Base-by-base conservation (phyloP, 2,113 vertebrate species). In the Turdus rufiventris region DNA sequence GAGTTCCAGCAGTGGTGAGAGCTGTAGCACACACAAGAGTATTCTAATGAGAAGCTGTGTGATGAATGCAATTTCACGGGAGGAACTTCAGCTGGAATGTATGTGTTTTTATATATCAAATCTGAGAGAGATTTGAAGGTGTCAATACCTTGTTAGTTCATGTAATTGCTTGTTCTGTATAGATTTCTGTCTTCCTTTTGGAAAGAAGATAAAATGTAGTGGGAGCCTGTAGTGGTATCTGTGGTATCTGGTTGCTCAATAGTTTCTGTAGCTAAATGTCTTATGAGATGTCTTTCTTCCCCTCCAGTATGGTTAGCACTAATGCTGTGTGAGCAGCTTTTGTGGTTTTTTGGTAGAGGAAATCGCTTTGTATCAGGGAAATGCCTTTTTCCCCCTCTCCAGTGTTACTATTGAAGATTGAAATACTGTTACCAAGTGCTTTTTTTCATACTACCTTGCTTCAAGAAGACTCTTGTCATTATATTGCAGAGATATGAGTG, bases 351-450 rank as follows among this genome's bases (percentile, higher is more conserved):
- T 82, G n/a, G 20, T 45, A 28, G 62, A 67, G 19, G 31, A 88
- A 75, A 76, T 89, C 3, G 20, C 28, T 82, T 81, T 28, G 6
- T 48, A 33, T 51, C 2, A 8, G 40, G 31, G 23, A 74, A 47
- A 34, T 10, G 2, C 12, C 7, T 40, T 74, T 31, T 61, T 9
- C 3, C 9, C 4, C 9, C 18, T 9, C 6, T 1, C 6, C 2
- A 4, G 12, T 28, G 11, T 34, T 86, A 50, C 15, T 56, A 20
- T 34, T 74, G 36, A 56, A 62, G 75, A 67, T 36, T 48, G 14
- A 17, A 56, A 12, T 51, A 33, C 3, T 74, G 8, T 86, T 79
- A 58, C 28, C 23, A 60, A n/a, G 12, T 72, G 8, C 28, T 63
- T 79, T 83, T 38, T 40, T 42, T 75, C 8, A 2, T 48, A 21